These are phyloP conservation scores for Xestia xanthographa DNA, from an alignment of 2,888 invertebrate genomes.

Conservation along the genomic window DNA sequence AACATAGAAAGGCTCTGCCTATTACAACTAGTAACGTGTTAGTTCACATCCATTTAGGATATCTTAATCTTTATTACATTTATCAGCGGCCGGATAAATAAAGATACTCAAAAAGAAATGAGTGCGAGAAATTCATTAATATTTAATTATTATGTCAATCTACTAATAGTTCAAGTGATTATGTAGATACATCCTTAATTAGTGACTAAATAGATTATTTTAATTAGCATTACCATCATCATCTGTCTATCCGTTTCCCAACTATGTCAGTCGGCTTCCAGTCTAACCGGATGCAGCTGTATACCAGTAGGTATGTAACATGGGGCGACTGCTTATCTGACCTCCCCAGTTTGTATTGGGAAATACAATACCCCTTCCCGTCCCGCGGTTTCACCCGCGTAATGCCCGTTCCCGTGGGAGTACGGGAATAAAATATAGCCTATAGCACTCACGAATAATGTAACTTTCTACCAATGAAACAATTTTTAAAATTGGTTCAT, in stretches of 20 bases:
- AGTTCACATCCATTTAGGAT: background rate
- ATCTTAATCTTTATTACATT: background rate
- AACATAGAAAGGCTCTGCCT: background rate
- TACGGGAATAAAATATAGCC: no score
- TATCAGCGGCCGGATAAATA: constrained; percentile 7
- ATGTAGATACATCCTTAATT: constrained; percentile 5
- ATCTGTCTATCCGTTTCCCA: background rate
- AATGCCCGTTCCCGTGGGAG: no score
- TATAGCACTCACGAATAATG: no score
- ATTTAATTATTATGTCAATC: constrained; percentile 9
- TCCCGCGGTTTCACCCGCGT: no score
- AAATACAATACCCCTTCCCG: no score
- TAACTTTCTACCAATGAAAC: no score
- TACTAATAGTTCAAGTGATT: constrained; percentile 1
- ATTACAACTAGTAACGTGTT: background rate
- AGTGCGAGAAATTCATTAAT: constrained; percentile 17
- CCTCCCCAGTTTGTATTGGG: background rate
- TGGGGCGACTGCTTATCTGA: background rate
- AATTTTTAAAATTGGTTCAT: no score
- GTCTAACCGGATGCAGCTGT: background rate
- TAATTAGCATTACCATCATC: background rate
- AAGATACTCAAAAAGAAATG: background rate
- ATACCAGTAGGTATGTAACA: background rate
- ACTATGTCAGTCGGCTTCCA: background rate
- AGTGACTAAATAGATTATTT: background rate